Base-by-base conservation (phyloP, 2,797 vertebrate genomes). In the Sciaenops ocellatus region DNA sequence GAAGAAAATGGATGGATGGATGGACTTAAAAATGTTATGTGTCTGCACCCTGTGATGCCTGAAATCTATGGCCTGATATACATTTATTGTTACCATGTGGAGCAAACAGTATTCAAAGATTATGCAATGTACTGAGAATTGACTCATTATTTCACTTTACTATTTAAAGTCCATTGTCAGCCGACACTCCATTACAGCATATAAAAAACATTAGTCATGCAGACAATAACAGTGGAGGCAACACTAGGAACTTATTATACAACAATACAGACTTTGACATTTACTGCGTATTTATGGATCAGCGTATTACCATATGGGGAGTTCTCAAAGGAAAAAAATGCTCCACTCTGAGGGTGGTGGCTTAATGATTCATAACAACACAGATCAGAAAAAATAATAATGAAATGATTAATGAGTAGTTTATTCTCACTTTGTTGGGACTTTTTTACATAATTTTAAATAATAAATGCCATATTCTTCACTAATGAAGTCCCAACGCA, bases 191-290 rank as follows among this genome's bases (percentile, higher is more conserved):
- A 46, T 75, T 41, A 79, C 4, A 62, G 51, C 65, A 60, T 61
- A 73, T 44, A 79, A 61, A 76, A 77, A 11, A 68, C 73, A 84
- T 87, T 74, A 56, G 48, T 74, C 60, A 74, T 50, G 38, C 10
- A 76, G 52, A 48, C 20, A 1, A 55, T 41, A 69, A 59, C 57
- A 66, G 44, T 10, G 2, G 34, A 13, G 24, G 15, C 26, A 67
- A 79, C 42, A 67, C 44, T 34, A 44, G 41, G 3, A 78, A 61
- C 44, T 26, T 78, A 63, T 70, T 61, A 74, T 20, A 42, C 55
- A 76, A 54, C 50, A 17, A 76, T 46, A 67, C 54, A 52, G 52
- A 48, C 57, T 68, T 17, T 67, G 69, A 80, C 52, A 78, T 74
- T 76, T 46, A 68, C 26, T 63, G 42, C 50, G 20, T 54, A 46